Conservation (phyloP, 2,888 invertebrate species). For the Epinotia brunnichana region DNA sequence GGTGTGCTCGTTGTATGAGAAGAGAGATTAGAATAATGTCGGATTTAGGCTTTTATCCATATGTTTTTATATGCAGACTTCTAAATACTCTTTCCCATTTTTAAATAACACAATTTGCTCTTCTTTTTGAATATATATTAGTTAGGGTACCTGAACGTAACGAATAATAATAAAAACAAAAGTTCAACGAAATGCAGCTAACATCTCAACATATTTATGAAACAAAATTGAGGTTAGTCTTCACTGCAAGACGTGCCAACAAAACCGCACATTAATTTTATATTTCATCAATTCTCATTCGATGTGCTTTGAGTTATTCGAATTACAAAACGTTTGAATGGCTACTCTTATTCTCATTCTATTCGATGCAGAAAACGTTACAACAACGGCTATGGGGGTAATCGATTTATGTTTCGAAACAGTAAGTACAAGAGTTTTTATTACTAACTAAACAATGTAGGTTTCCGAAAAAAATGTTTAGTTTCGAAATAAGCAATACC, state of each 20-base stretch:
- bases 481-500: too few species aligned
- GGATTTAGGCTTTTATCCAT: slow-evolving; percentile 21
- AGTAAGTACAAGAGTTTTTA: not conserved
- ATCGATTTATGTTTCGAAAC: slow-evolving; percentile 34
- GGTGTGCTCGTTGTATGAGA: slow-evolving; percentile 34
- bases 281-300: slow-evolving; percentile 38
- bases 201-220: slow-evolving; percentile 1
- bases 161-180: not conserved
- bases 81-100: not conserved
- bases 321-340: slow-evolving; percentile 37
- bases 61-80: not conserved
- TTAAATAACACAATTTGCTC: not conserved
- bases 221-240: slow-evolving; percentile 23
- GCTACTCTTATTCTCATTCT: slow-evolving; percentile 18
- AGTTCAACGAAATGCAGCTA: not conserved
- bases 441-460: not conserved
- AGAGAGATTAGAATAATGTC: slow-evolving; percentile 34
- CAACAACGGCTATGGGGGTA: slow-evolving; percentile 30
- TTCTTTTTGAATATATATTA: not conserved
- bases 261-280: slow-evolving; percentile 33
- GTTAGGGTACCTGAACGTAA: not conserved
- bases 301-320: slow-evolving; percentile 34
- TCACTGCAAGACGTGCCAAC: slow-evolving; percentile 27
- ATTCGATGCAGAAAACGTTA: slow-evolving; percentile 21
- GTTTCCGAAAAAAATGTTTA: not conserved